Base-by-base conservation (phyloP, 2,113 vertebrate species). In the Struthio camelus region DNA sequence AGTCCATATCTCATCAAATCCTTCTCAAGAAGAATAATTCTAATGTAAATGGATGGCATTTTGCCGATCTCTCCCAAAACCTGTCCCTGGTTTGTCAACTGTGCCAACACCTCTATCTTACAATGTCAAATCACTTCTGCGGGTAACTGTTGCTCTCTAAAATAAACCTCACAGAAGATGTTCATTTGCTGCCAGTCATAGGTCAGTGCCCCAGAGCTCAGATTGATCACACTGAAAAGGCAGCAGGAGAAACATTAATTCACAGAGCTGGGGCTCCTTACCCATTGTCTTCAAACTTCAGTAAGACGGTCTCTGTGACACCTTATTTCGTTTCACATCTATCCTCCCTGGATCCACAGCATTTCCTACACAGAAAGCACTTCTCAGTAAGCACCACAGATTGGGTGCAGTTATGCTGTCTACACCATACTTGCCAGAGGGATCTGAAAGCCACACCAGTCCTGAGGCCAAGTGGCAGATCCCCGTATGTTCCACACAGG, bases 1-100 rank as follows among this genome's bases (percentile, higher is more conserved):
- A 77, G 87, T 82, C 87, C 94, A 87, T 91, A 82, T 94, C 91
- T 89, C 89, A 80, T 72, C 62, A 82, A 77, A 89, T 53, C 58
- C 69, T 91, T 56, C 93, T 82, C 62, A 24, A 34, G 81, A 53
- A 82, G 87, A 93, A 89, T 65, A 85, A 79, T 79, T 96, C 61
- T 79, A 42, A 91, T 91, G 38, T 67, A 81, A 27, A 34, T 61
- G 70, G 44, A 70, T 82, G 78, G 61, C 56, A 48, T 92, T 92
- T 92, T 18, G 80, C 89, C 93, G 86, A 48, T 87, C 44, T 27
- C 38, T 61, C 53, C 69, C 66, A 56, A 87, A 1, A 65, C 61
- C 84, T 85, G 73, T 42, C 62, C 80, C 84, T 79, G 58, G 1
- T 59, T 76, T 94, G 70, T 51, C 83, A 79, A 48, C 77, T 72